Conservation (phyloP, 30 jellyfish, hydroid and myxozoan genomes). For the Hydractinia symbiolongicarpus region DNA sequence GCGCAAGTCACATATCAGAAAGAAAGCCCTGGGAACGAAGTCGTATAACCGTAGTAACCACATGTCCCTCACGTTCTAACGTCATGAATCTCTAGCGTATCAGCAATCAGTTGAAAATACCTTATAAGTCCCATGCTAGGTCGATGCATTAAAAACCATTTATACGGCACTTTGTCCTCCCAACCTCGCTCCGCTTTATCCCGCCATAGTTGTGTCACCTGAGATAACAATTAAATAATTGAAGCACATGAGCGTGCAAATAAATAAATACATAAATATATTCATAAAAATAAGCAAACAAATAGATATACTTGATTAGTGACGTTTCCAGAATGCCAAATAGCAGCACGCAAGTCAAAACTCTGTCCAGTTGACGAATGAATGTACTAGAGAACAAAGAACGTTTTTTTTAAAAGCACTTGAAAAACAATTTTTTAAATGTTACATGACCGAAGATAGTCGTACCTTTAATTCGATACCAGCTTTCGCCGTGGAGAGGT, state of each 20-base stretch:
- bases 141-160: conserved; percentile 45
- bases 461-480: conserved; percentile 80
- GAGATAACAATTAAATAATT: background rate
- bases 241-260: no score
- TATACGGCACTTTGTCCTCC: conserved; percentile 65
- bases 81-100: background rate
- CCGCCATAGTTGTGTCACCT: conserved; percentile 62
- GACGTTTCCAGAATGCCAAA: conserved; percentile 80
- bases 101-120: conserved; percentile 20
- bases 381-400: conserved; percentile 44
- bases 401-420: no score
- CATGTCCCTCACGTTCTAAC: no score
- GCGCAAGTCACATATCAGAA: no score
- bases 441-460: background rate
- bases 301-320: conserved; percentile 45
- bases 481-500: conserved; percentile 43
- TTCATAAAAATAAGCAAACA: no score
- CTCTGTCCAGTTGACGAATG: conserved; percentile 73
- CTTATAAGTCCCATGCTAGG: conserved; percentile 69
- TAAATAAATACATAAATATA: no score
- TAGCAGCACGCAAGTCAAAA: conserved; percentile 45
- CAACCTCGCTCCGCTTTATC: conserved; percentile 63
- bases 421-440: background rate
- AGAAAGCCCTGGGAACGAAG: no score
- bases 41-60: background rate